Evolutionary conservation across 2,797 vertebrate genomes (phyloP), one percentile per base, ranked within the genome.

Genomic region (Hephaestus fuliginosus): DNA sequence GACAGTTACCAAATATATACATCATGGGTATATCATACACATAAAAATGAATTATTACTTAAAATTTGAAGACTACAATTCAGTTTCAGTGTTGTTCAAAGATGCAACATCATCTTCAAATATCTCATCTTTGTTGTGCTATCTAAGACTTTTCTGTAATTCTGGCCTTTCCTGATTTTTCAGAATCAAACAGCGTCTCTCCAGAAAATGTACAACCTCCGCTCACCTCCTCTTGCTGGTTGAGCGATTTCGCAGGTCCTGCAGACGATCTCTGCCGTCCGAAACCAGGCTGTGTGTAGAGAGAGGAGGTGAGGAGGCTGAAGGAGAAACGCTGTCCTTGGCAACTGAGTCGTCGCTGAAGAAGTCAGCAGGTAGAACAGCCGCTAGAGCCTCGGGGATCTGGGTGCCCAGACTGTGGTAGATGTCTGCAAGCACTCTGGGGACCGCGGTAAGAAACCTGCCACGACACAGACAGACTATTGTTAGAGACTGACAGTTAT

Each of bases 311-410:
- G 95, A 95, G 70, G 91, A 86, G 17, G 53, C 74, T 1, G 91
- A 89, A 2, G 97, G 94, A 36, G 96, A 97, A 74, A 94, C 87
- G 55, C 96, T 96, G 77, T 97, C 96, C 78, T 96, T 95, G 56
- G 94, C 87, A 63, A 97, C 8, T 0, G 97, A 99, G 36, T 99
- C 97, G 43, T 99, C 98, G 17, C 97, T 98, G 91, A 98, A 97
- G 92, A 99, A 97, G 83, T 98, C 97, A 22, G 95, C 66, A 28
- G 98, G 98, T 79, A 99, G 95, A 72, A 96, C 91, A 3, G 94
- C 93, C 43, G 95, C 88, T 82, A 99, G 91, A 39, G 94, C 96
- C 0, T 95, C 93, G 0, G 98, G 98, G 70, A 99, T 95, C 91
- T 96, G 95, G 5, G 95, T 97, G 30, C 98, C 98, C 1, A 99